Conservation (phyloP, 2,113 vertebrate genomes). For the Turdus rufiventris region DNA sequence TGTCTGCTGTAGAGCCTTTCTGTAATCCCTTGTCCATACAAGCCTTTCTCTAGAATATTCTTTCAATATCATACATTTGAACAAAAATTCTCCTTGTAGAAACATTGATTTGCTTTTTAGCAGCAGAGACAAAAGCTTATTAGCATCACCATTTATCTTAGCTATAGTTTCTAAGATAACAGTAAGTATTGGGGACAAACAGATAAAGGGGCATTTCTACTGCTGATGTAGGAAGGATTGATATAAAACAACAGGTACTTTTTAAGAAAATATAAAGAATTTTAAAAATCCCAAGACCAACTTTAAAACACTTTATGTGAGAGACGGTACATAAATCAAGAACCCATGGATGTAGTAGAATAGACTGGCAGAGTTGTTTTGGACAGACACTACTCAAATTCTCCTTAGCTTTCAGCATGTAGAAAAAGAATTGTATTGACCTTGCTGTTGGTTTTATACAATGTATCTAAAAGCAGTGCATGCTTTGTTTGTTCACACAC, state of each 20-base stretch:
- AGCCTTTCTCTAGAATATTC: not conserved
- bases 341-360: not conserved
- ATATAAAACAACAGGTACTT: not conserved
- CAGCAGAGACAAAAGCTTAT: not conserved
- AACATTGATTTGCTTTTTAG: not conserved
- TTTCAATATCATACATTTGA: not conserved
- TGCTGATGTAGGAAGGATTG: not conserved
- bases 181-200: not conserved
- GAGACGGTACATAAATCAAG: not conserved
- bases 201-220: not conserved
- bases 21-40: not conserved
- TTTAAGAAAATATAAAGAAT: not conserved
- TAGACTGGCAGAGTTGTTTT: not conserved
- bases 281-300: not conserved
- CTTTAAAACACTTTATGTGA: not conserved
- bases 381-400: not conserved
- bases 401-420: not conserved
- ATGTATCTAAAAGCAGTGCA: not conserved
- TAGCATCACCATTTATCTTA: not conserved
- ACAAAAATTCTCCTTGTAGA: not conserved
- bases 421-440: not conserved
- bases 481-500: not conserved
- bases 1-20: not conserved
- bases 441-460: not conserved
- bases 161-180: fast-evolving